Base-by-base conservation (phyloP, 2,797 vertebrate genomes). In the Molossus molossus region DNA sequence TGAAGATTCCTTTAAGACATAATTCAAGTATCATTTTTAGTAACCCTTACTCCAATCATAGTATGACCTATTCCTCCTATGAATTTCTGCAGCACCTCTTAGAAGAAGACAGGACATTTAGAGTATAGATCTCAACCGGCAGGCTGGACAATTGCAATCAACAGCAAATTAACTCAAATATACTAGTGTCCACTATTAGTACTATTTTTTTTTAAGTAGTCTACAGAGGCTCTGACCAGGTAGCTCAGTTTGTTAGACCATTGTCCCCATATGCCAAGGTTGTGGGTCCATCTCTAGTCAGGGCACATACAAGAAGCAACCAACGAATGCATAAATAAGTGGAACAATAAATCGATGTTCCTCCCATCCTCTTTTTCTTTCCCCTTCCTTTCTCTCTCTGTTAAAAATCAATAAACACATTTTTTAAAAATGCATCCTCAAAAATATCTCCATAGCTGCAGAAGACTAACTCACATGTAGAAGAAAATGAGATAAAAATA, bases 141-240 rank as follows among this genome's bases (percentile, higher is more conserved):
- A 88, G 67, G 15, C 50, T 77, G 65, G n/a, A 90, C 69, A 94
- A 84, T 8, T 76, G 14, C 20, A 85, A 17, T 29, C 60, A 69
- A 40, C 27, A 69, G 40, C 27, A 91, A 93, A 85, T 72, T 57
- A 82, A 92, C 29, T 91, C 72, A 94, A 69, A 79, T 62, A 91
- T 3, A 65, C 37, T 53, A 37, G 14, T 8, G 25, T 73, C 53
- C 21, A 73, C 69, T 48, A 37, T 27, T 87, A 40, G 40, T 50
- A 76, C 25, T 86, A 81, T 55, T 91, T 48, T 37, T 27, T 72
- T 53, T 20, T 17, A 37, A 79, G 21, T 53, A 76, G 18, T 73
- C 27, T 69, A 27, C 50, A 15, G 23, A 4, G 33, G 17, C n/a
- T n/a, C 17, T 69, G 9, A 17, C 18, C 9, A 0, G 65, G 17